Evolutionary conservation across 2,888 invertebrate genomes (phyloP).

Genomic region (Mesorhabditis spiculigera): DNA sequence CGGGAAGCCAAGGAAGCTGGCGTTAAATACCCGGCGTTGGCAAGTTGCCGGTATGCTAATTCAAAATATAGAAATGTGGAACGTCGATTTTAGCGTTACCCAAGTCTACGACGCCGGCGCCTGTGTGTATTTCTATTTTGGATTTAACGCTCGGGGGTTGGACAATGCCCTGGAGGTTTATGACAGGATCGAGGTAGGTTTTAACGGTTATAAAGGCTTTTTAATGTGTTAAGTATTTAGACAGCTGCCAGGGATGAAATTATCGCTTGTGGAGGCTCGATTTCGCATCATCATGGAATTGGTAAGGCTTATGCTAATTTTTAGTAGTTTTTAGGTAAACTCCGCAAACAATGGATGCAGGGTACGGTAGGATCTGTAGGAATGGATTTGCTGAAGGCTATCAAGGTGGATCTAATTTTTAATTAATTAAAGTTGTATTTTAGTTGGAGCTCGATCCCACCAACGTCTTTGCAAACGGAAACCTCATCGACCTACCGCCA

Average conservation of each 20-base stretch:
- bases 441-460: conserved; percentile 79
- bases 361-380: conserved; percentile 80
- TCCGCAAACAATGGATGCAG: conserved; percentile 80
- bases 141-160: conserved; percentile 70
- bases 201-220: neutral
- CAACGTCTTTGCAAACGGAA: conserved; percentile 87
- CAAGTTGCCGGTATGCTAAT: conserved; percentile 61
- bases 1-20: conserved; percentile 63
- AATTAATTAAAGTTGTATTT: neutral
- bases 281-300: conserved; percentile 89
- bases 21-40: conserved; percentile 62
- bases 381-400: conserved; percentile 73
- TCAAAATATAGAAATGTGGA: neutral
- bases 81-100: conserved; percentile 68
- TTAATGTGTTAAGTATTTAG: conserved; percentile 50
- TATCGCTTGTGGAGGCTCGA: conserved; percentile 80
- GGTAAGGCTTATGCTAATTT: conserved; percentile 64
- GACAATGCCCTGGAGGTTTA: conserved; percentile 75
- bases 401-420: conserved; percentile 67
- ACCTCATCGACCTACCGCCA: conserved; percentile 66
- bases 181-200: conserved; percentile 75
- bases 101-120: conserved; percentile 96
- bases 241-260: conserved; percentile 85
- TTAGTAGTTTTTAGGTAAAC: conserved; percentile 69
- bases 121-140: conserved; percentile 91